phyloP scores from a whole-genome alignment of 2,113 vertebrate genomes.

The Daphoenositta chrysoptera region DNA sequence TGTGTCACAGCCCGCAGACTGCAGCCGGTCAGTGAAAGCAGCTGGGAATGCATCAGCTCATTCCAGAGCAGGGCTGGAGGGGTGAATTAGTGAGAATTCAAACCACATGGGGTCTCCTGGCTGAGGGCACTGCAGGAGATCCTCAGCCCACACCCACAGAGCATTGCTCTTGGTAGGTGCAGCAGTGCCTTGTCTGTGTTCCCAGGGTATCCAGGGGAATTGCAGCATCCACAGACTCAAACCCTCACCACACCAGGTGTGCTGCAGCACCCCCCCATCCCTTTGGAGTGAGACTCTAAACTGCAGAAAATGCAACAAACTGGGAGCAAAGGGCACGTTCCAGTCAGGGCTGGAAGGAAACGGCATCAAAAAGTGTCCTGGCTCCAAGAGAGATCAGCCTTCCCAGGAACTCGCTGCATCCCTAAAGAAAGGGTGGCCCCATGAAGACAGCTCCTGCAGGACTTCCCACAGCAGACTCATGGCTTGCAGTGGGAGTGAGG shows the following conservation, averaged over 20 bases:
- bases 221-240: background rate
- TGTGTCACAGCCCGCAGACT: background rate
- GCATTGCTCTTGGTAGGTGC: background rate
- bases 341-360: background rate
- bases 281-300: background rate
- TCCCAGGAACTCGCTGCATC: background rate
- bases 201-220: background rate
- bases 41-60: background rate
- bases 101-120: background rate
- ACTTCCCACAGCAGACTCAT: background rate
- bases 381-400: background rate
- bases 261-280: background rate
- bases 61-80: background rate
- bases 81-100: background rate
- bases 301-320: background rate
- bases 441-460: background rate
- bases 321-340: background rate
- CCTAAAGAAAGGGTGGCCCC: background rate
- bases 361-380: rapidly evolving
- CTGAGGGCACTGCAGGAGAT: background rate
- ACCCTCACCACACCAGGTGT: rapidly evolving
- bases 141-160: background rate
- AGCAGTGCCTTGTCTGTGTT: background rate
- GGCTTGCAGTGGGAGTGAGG: background rate
- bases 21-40: background rate